Conservation (phyloP, 1,140 invertebrate genomes). For the Drosophila sp. region DNA sequence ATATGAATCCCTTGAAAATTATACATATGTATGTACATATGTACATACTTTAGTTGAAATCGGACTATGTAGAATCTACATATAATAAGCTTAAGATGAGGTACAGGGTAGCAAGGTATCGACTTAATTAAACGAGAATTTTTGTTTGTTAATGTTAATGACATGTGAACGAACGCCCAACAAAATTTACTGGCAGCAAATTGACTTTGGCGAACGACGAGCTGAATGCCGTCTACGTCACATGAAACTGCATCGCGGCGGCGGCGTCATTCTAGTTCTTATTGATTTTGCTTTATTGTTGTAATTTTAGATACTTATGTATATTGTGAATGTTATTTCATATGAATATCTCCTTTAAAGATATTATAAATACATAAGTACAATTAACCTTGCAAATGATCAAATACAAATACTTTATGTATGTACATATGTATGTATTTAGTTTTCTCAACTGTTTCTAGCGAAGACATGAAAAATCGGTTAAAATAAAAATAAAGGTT, state of each 20-base stretch:
- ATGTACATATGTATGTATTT: neutral
- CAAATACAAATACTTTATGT: constrained; percentile 1
- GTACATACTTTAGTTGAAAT: too few species aligned
- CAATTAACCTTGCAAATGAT: too few species aligned
- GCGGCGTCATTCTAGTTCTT: constrained; percentile 23
- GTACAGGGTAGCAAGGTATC: neutral
- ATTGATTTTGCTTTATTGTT: constrained; percentile 52
- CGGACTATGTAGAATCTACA: too few species aligned
- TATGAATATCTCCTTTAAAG: too few species aligned
- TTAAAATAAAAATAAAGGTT: neutral
- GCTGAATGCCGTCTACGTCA: constrained; percentile 21
- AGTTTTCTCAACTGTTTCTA: too few species aligned
- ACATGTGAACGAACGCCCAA: constrained; percentile 49
- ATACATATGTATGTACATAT: too few species aligned
- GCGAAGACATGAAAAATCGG: neutral
- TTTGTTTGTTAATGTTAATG: constrained; percentile 57
- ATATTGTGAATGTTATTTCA: neutral
- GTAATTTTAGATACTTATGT: constrained; percentile 37
- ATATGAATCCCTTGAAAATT: too few species aligned
- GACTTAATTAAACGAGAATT: constrained; percentile 1
- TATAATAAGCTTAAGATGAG: too few species aligned
- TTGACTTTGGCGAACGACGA: constrained; percentile 3
- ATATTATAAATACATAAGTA: too few species aligned
- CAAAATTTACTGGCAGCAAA: constrained; percentile 20
- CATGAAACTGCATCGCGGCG: constrained; percentile 29